Evolutionary conservation across 1,140 invertebrate species (phyloP), one percentile per base, ranked within the genome.

Genomic region (Bombus balteatus): DNA sequence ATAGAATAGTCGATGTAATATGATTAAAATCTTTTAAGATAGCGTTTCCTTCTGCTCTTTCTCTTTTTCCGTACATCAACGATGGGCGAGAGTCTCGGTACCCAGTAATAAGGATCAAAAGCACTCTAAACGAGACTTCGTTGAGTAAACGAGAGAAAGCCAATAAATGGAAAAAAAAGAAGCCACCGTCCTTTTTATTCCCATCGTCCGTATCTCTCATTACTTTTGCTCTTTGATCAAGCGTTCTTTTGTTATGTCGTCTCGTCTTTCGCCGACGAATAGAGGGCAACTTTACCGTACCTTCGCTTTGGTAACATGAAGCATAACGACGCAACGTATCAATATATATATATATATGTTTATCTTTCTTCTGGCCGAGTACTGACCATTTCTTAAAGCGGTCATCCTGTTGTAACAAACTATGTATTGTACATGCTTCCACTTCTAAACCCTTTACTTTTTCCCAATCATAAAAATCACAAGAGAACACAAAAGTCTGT

Each of bases 171-270:
- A 18, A 15, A n/a, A n/a, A 47, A 79, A 65, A 65, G 41, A 47
- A 37, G 53, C 32, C 28, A 8, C 25, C 28, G 15, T 39, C 41
- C 39, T 84, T 84, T 80, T 84, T 71, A 72, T 72, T 43, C 41
- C 66, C 18, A 25, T 8, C 37, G 28, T 37, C n/a, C 65, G 76
- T 72, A 72, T 84, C 76, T 84, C 62, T 84, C 53, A 80, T 84
- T 80, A 84, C 53, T 84, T 62, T 79, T 62, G 32, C 83, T n/a
- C 76, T 80, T 80, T 84, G 83, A 84, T 84, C 83, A 84, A n/a
- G 15, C 83, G 53, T 79, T 37, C 53, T 76, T 84, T 84, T 80
- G 76, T 84, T 79, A 84, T 77, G 43, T 34, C 43, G 81, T 62
- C 74, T 25, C 53, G 32, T 47, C 83, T 84, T 71, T 72, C 83